These are phyloP conservation scores for Ips nitidus DNA, from an alignment of 1,140 invertebrate species.

Conservation along the genomic window DNA sequence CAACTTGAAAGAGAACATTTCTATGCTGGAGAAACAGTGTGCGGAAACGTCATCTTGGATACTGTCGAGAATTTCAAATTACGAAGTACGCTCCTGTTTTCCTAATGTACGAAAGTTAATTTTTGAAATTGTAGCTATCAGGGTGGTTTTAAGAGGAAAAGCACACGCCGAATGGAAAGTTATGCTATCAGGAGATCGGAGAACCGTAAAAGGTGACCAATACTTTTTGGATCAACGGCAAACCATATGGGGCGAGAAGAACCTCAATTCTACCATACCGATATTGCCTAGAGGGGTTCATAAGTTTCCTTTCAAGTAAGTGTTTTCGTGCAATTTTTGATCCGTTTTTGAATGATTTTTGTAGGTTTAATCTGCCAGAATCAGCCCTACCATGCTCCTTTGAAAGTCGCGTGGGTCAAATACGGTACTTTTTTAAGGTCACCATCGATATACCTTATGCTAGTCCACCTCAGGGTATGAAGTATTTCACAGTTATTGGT, in stretches of 20 bases:
- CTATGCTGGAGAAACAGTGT: conserved; percentile 73
- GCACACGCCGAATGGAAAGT: conserved; percentile 85
- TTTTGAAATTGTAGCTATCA: conserved; percentile 61
- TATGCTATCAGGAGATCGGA: conserved; percentile 71
- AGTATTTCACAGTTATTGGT: conserved; percentile 83
- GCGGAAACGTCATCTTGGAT: conserved; percentile 70
- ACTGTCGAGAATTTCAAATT: conserved; percentile 78
- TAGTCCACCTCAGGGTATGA: conserved; percentile 81
- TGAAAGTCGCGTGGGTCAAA: conserved; percentile 76
- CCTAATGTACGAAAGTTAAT: too few relatives aligned
- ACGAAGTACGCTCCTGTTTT: conserved; percentile 60
- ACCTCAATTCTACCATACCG: conserved; percentile 59
- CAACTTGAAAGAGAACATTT: conserved; percentile 75
- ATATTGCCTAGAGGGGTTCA: conserved; percentile 76
- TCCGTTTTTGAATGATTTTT: conserved; percentile 5
- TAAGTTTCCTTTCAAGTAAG: conserved; percentile 67
- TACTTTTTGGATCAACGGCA: conserved; percentile 78
- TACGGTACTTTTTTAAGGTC: conserved; percentile 78
- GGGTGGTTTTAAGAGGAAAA: conserved; percentile 73
- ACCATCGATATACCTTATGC: conserved; percentile 82
- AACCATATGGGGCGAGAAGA: conserved; percentile 80
- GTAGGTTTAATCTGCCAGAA: conserved; percentile 74
- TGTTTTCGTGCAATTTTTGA: neutral
- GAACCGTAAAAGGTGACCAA: conserved; percentile 76
- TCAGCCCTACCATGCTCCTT: conserved; percentile 78